Base-by-base conservation (phyloP, 2,888 invertebrate genomes). In the Leucophenga maculata region DNA sequence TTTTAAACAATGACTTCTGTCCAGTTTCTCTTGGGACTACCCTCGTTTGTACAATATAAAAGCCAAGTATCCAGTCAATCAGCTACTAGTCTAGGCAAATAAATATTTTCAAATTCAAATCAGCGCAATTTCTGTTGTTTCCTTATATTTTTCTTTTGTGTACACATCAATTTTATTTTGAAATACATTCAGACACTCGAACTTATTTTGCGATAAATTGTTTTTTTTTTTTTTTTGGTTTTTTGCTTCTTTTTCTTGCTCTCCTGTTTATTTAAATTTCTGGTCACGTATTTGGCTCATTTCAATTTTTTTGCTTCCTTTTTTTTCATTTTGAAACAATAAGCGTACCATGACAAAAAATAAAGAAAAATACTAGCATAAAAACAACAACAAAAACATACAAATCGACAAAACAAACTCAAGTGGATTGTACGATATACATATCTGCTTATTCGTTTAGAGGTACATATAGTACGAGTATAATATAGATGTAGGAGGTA, bases 101-200 rank as follows among this genome's bases (percentile, higher is more conserved):
- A 80, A 80, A 80, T 77, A 80, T 80, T 80, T 80, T 80, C 82
- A 80, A 80, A 80, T 80, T 80, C 80, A 80, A 80, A 80, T 80
- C 83, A 82, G 82, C 80, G 81, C 83, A 79, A 80, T 78, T 78
- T 80, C 69, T 76, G 79, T 75, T 80, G 75, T 80, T 80, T 80
- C 80, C 80, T 79, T 78, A 80, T 79, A 77, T 82, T 77, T 18
- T 67, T 14, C 52, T 66, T 62, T 62, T 62, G 46, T 60, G 32
- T 14, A 32, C 39, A 14, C n/a, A 62, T 31, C 31, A 3, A 22
- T 57, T 57, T 80, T 78, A 77, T 39, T 39, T 39, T 39, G 4
- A 39, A 39, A 39, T 78, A 76, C 79, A 73, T 39, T 3, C 11
- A 39, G 39, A 39, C 39, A 39, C 39, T 39, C 39, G 39, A 8